Conservation (phyloP, 2,888 invertebrate species). For the Drepana falcataria region DNA sequence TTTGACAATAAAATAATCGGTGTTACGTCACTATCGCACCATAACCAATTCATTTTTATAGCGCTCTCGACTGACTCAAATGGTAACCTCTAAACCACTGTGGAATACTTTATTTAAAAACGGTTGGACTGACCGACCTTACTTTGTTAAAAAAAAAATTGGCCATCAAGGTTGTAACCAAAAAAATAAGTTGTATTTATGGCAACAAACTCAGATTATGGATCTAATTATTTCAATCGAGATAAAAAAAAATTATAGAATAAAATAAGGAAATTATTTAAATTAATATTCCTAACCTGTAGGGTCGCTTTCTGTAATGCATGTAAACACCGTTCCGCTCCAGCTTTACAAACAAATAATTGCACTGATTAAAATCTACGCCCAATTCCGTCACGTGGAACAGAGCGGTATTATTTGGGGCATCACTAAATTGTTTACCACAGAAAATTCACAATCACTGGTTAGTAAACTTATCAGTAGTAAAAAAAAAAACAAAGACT, state of each 20-base stretch:
- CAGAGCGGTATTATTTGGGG: constrained; percentile 26
- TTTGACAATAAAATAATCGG: constrained; percentile 22
- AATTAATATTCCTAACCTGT: constrained; percentile 51
- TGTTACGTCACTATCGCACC: constrained; percentile 31
- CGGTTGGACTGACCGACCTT: background rate
- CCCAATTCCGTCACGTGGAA: constrained; percentile 35
- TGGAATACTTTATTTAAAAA: background rate
- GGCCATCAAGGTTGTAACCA: background rate
- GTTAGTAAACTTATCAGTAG: constrained; percentile 18
- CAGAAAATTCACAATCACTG: constrained; percentile 14
- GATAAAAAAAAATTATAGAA: no score
- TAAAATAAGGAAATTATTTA: background rate
- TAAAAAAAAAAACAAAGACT: constrained; percentile 22
- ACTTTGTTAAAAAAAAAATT: background rate
- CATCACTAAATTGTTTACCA: constrained; percentile 23
- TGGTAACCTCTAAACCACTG: background rate
- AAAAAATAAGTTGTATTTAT: background rate
- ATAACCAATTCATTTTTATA: constrained; percentile 18
- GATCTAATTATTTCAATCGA: no score
- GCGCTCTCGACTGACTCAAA: constrained; percentile 3
- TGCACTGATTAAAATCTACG: constrained; percentile 34
- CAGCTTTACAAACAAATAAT: constrained; percentile 64
- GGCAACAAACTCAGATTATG: no score
- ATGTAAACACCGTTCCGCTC: constrained; percentile 73
- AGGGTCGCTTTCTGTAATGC: constrained; percentile 77